Percentiles rank a stretch among this genome's conserved stretches.
These are phyloP conservation scores for Brachylomia viminalis DNA, from an alignment of 2,888 invertebrate genomes.

Conservation along the genomic window DNA sequence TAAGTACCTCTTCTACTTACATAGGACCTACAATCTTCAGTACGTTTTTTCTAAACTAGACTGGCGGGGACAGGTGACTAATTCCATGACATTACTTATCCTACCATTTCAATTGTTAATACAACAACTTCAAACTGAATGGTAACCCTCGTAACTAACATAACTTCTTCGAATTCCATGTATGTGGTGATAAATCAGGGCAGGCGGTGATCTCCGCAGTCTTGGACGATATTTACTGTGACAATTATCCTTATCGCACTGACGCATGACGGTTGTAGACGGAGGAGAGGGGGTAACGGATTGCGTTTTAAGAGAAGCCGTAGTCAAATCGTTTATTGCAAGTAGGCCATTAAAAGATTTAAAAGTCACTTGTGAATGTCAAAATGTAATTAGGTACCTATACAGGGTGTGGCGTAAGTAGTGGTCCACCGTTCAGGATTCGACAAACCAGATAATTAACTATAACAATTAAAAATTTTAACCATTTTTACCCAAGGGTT, in stretches of 20 bases:
- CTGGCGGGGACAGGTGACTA: too few species aligned
- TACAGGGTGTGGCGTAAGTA: too few species aligned
- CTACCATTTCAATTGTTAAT: background rate
- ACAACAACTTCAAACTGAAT: conserved; percentile 17
- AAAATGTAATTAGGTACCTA: too few species aligned
- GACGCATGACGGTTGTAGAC: background rate
- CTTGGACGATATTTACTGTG: conserved; percentile 32
- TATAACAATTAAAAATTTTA: too few species aligned
- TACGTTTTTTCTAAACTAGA: too few species aligned
- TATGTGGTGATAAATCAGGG: conserved; percentile 30
- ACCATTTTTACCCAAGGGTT: too few species aligned
- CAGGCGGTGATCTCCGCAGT: conserved; percentile 19
- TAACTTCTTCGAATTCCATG: background rate
- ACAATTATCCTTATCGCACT: conserved; percentile 34
- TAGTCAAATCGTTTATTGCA: background rate
- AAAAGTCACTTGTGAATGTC: background rate
- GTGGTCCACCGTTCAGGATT: too few species aligned
- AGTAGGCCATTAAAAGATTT: background rate
- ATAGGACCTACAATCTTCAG: too few species aligned
- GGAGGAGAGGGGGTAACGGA: conserved; percentile 7
- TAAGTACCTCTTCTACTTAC: too few species aligned
- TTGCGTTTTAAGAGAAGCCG: background rate
- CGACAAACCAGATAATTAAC: too few species aligned
- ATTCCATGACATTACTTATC: too few species aligned
- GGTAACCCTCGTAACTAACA: background rate